Base-by-base conservation (phyloP, 2,888 invertebrate genomes). In the Papilio protenor region DNA sequence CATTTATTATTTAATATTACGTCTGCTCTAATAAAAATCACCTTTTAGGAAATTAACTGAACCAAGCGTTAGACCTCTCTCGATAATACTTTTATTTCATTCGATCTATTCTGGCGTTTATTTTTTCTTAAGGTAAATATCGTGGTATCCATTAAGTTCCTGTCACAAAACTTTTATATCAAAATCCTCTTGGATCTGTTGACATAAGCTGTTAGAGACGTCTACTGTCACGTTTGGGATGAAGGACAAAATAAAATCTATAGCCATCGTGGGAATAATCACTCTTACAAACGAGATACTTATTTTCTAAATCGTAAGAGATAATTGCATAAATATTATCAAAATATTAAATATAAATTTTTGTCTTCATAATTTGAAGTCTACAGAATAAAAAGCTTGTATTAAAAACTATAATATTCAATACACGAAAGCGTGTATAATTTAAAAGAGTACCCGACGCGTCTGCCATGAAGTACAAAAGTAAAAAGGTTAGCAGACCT, bases 401-500 rank as follows among this genome's bases (percentile, higher is more conserved):
- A 40, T 40, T 40, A 16, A 64, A 3, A 33, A 33, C 33, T 18
- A 33, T 27, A 27, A 74, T 49, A 49, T 49, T 64, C 40, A 45
- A 52, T 52, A 55, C 45, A 75, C 14, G n/a, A 21, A 75, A 55
- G 61, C 76, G 76, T 71, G 49, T 49, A 71, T 71, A 49, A 76
- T 76, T 71, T 64, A 16, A 71, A 76, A 72, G 52, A 40, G 72
- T 27, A 59, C 49, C 61, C 52, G 59, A 61, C 2, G 40, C 18
- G 40, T 55, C 40, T 11, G 66, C 66, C 23, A 55, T 27, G 72
- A 27, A 47, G 14, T 66, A 77, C 52, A 75, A 78, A 75, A 75
- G 71, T 45, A 72, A 75, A 78, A 75, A 74, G 55, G 49, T 75
- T 55, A 59, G 40, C 78, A 72, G 64, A 55, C 66, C 52, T 5